Conservation (phyloP, 2,797 vertebrate species). For the Malacoraja senta region DNA sequence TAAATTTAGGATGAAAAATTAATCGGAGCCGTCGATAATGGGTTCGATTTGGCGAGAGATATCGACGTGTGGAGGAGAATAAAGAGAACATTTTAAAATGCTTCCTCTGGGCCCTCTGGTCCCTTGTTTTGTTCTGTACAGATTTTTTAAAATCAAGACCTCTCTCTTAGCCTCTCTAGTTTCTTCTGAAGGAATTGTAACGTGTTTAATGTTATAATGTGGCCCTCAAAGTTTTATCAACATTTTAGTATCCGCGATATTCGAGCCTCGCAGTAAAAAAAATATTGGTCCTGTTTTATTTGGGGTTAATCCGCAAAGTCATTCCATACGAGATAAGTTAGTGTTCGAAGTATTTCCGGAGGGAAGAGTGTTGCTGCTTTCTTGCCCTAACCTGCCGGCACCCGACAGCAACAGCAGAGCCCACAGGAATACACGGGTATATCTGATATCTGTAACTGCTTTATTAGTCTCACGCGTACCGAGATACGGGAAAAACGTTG, state of each 20-base stretch:
- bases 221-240: neutral
- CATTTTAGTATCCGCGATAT: neutral
- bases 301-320: neutral
- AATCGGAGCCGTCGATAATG: neutral
- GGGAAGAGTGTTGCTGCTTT: neutral
- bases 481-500: too few species aligned
- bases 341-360: neutral
- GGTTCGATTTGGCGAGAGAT: neutral
- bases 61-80: neutral
- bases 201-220: neutral
- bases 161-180: neutral
- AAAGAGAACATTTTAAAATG: neutral
- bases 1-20: constrained; percentile 2
- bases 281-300: neutral
- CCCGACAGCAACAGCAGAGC: neutral
- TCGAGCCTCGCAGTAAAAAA: neutral
- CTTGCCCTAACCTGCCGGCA: neutral
- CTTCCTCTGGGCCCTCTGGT: neutral
- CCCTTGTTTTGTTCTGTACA: neutral
- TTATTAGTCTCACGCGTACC: too few species aligned
- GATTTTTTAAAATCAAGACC: neutral
- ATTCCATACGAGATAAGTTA: neutral
- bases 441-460: too few species aligned
- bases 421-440: neutral
- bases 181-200: neutral